A percentile compares a stretch with the other conserved stretches of the same genome.
Evolutionary conservation across 2,113 vertebrate genomes (phyloP).

Genomic region (Benitochromis conjunctus): DNA sequence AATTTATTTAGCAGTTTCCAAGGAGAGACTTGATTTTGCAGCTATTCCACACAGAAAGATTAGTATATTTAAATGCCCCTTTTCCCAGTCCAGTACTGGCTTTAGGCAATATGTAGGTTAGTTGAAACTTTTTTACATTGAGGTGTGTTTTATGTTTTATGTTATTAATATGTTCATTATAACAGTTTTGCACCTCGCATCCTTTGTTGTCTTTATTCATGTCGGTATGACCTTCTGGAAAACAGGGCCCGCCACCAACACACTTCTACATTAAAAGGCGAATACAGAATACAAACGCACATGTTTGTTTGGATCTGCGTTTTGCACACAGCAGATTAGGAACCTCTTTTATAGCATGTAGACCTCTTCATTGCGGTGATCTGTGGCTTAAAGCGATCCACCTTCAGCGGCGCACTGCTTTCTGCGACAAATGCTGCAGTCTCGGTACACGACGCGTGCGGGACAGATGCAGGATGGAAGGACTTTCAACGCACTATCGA

Average conservation of each 20-base stretch:
- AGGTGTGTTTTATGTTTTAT: background rate
- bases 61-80: background rate
- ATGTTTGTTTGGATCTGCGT: background rate
- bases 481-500: constrained; percentile 12
- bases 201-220: background rate
- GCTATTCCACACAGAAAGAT: background rate
- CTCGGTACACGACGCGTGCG: background rate
- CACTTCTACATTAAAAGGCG: background rate
- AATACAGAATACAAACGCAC: background rate
- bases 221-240: background rate
- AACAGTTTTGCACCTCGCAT: background rate
- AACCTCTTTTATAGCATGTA: background rate
- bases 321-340: background rate
- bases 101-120: background rate
- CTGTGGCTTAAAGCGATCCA: background rate
- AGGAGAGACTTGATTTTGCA: background rate
- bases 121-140: background rate
- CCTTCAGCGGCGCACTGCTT: background rate
- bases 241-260: background rate
- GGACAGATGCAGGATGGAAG: background rate
- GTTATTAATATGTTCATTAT: background rate
- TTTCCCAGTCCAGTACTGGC: background rate
- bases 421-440: background rate
- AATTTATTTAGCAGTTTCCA: background rate
- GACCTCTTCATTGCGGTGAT: fast-evolving